Conservation (phyloP, 2,797 vertebrate genomes). For the Benthosema pterotum region DNA sequence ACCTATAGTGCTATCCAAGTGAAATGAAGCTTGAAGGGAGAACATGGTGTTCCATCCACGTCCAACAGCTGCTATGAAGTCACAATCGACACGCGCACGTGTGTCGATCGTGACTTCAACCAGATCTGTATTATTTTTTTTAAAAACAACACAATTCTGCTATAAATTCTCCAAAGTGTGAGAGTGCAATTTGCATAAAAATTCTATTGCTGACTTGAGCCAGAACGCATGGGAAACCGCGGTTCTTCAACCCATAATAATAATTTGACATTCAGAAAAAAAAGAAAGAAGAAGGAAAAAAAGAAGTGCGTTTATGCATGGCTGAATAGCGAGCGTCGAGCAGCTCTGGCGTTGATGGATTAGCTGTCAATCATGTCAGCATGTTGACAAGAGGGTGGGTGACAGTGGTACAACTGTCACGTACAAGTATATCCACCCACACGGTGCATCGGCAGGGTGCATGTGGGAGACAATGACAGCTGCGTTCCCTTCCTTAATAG, state of each 20-base stretch:
- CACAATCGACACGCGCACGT: too few species aligned
- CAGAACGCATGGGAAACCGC: constrained; percentile 10
- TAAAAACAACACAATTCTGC: too few species aligned
- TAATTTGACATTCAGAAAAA: constrained; percentile 37
- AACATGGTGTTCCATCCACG: too few species aligned
- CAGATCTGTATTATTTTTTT: too few species aligned
- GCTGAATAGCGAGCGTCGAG: constrained; percentile 37
- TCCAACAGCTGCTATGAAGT: too few species aligned
- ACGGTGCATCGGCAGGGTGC: background rate
- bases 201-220: too few species aligned
- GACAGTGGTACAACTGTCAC: background rate
- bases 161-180: too few species aligned
- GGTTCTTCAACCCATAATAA: constrained; percentile 19
- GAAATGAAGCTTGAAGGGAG: constrained; percentile 2
- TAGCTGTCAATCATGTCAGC: constrained; percentile 61
- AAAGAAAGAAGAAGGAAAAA: constrained; percentile 52
- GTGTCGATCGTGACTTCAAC: too few species aligned
- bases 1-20: background rate
- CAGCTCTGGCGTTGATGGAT: constrained; percentile 42
- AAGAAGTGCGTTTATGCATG: constrained; percentile 61
- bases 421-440: background rate
- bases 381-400: constrained; percentile 47
- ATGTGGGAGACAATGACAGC: background rate
- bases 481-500: background rate
- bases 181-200: too few species aligned